Percentiles rank a stretch among this genome's conserved stretches.
Evolutionary conservation across 2,888 invertebrate species (phyloP).

Genomic region (Caenorhabditis doughertyi): DNA sequence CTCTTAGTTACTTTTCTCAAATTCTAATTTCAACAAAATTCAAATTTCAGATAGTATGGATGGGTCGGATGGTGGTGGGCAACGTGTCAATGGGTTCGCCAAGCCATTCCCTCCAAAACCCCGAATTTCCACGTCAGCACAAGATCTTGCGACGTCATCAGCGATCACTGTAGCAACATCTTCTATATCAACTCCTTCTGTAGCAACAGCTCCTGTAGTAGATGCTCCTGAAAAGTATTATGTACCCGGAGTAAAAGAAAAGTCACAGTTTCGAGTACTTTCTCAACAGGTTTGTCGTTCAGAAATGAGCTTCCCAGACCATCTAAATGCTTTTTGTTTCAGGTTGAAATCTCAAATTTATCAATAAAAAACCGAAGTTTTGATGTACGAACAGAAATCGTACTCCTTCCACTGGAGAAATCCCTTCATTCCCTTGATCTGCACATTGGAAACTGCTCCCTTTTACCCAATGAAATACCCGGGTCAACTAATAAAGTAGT

Average conservation of each 20-base stretch:
- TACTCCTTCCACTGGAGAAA: constrained; percentile 69
- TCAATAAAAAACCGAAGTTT: constrained; percentile 54
- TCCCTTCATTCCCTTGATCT: constrained; percentile 66
- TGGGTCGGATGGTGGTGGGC: constrained; percentile 7
- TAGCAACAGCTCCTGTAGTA: constrained; percentile 4
- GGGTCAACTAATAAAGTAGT: constrained; percentile 57
- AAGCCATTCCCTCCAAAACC: constrained; percentile 47
- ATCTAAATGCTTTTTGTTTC: not conserved
- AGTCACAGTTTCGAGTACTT: constrained; percentile 64
- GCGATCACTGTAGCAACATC: not conserved
- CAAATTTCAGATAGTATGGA: constrained; percentile 33
- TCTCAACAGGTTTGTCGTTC: constrained; percentile 48
- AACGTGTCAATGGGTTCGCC: constrained; percentile 45
- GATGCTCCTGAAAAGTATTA: constrained; percentile 36
- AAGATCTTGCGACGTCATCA: not conserved
- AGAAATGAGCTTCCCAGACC: not conserved
- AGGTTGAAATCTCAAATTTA: constrained; percentile 65
- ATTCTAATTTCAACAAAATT: not conserved
- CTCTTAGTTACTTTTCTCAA: not conserved
- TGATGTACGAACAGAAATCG: constrained; percentile 76
- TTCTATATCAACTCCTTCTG: not conserved
- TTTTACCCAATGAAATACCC: constrained; percentile 69
- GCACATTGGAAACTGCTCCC: constrained; percentile 70
- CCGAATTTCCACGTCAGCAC: not conserved
- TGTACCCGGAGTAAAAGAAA: constrained; percentile 65